Base-by-base conservation (phyloP, 2,113 vertebrate genomes). In the Apistogramma diplotaenia region DNA sequence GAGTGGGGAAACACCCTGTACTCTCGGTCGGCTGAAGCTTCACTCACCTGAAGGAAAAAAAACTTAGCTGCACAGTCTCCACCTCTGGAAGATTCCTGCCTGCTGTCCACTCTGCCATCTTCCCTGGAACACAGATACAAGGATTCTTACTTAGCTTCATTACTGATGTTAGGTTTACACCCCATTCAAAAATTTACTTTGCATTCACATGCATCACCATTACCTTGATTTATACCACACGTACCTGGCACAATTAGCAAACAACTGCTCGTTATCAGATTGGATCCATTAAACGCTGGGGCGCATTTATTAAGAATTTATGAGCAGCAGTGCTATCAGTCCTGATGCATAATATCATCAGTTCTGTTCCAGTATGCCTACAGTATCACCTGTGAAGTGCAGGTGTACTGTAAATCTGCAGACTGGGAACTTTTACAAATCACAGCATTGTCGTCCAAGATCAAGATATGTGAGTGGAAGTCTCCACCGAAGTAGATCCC, bases 271-370 rank as follows among this genome's bases (percentile, higher is more conserved):
- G 27, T 70, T 43, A 49, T 49, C 40, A 27, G 40, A 29, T 29
- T 5, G 2, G 23, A 29, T 49, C 8, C 16, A 19, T 29, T 70
- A n/a, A 70, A 49, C 23, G 4, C 29, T 8, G 7, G 23, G 40
- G 40, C 18, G 9, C 40, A 49, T 67, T 67, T 29, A 67, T 67
- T 67, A 29, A 67, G 16, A 67, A 67, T 67, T 67, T 29, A 67
- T 16, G 8, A 67, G 16, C 40, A 27, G 37, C 25, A 27, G 23
- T 65, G 37, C 37, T 27, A 11, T 25, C 3, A 46, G 18, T 67
- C 15, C 23, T 46, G 2, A 5, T 9, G 9, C 4, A 46, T 46
- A 67, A 6, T 18, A 27, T 46, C 61, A 16, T 46, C 21, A 25
- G 2, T 67, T 5, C 23, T 46, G 18, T 40, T 65, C 43, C 35